phyloP scores from a whole-genome alignment of 1,140 invertebrate genomes.

The Pseudomyrmex pallidus region DNA sequence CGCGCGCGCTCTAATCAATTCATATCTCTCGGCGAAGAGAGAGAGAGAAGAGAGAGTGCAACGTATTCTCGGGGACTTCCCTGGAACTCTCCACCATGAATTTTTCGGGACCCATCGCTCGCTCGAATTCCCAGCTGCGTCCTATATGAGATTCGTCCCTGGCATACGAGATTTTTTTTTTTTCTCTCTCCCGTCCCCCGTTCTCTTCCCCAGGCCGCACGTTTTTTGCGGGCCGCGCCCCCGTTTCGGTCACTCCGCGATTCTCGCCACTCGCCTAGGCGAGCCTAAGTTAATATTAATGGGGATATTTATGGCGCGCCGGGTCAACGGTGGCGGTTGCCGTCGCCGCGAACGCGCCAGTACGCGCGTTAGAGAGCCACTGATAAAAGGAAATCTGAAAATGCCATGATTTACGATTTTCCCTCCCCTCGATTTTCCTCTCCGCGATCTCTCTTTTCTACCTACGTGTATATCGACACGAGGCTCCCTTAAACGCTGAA shows the following conservation, averaged over 20 bases:
- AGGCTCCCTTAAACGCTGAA: constrained; percentile 78
- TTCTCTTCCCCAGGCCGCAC: constrained; percentile 33
- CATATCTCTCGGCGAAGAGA: neutral
- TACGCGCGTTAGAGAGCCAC: constrained; percentile 72
- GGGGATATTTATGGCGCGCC: constrained; percentile 84
- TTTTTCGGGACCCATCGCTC: constrained; percentile 65
- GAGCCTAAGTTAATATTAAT: constrained; percentile 85
- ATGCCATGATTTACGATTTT: constrained; percentile 82
- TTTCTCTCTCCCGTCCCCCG: constrained; percentile 52
- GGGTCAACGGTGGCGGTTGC: constrained; percentile 77
- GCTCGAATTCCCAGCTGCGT: constrained; percentile 74
- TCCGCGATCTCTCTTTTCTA: constrained; percentile 35
- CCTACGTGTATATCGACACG: no score
- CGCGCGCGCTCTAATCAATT: constrained; percentile 21
- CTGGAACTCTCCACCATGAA: constrained; percentile 70
- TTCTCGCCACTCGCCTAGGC: constrained; percentile 73
- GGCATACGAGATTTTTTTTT: constrained; percentile 84
- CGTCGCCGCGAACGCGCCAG: constrained; percentile 64
- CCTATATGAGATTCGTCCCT: constrained; percentile 76
- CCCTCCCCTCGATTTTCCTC: neutral
- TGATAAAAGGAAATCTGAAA: constrained; percentile 85
- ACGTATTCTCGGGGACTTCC: constrained; percentile 5
- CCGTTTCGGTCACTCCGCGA: constrained; percentile 74
- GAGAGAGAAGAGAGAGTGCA: neutral
- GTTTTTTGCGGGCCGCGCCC: constrained; percentile 33